Conservation (phyloP, 1,140 invertebrate genomes). For the Drosophila subpulchrella region DNA sequence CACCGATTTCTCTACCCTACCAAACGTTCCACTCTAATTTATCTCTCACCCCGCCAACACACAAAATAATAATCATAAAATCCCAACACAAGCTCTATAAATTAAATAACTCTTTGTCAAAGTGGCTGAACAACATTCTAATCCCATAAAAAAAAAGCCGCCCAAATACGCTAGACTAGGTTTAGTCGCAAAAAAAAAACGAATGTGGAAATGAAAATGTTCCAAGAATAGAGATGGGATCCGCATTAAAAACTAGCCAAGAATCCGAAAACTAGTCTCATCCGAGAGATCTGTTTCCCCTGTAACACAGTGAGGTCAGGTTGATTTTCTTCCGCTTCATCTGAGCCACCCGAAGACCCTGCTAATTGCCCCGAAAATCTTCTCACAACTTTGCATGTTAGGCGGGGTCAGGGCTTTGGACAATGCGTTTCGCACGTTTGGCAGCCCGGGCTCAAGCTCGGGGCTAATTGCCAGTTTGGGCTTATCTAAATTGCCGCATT, state of each 20-base stretch:
- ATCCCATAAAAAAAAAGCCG: conserved; percentile 71
- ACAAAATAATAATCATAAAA: conserved; percentile 44
- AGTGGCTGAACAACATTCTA: conserved; percentile 79
- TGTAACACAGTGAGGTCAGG: conserved; percentile 16
- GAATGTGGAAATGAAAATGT: conserved; percentile 62
- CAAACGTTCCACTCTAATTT: conserved; percentile 51
- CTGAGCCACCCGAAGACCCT: conserved; percentile 19
- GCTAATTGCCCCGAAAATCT: conserved; percentile 32
- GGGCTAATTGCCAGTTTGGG: conserved; percentile 68
- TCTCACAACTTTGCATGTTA: conserved; percentile 70
- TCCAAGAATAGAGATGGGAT: conserved; percentile 29
- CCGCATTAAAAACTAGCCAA: conserved; percentile 32
- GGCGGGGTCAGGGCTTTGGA: conserved; percentile 75
- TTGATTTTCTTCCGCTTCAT: conserved; percentile 40
- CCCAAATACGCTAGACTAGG: conserved; percentile 32
- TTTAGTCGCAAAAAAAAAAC: conserved; percentile 39
- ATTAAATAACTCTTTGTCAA: conserved; percentile 67
- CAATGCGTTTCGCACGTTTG: conserved; percentile 73
- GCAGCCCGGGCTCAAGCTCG: conserved; percentile 18
- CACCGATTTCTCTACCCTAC: conserved; percentile 18
- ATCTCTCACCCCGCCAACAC: conserved; percentile 58
- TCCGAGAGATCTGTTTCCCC: conserved; percentile 15
- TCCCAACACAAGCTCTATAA: conserved; percentile 65
- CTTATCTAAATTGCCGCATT: conserved; percentile 81
- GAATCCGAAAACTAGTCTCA: conserved; percentile 8